Evolutionary conservation across 2,888 invertebrate species (phyloP).

Genomic region (Bruchidius siliquastri): DNA sequence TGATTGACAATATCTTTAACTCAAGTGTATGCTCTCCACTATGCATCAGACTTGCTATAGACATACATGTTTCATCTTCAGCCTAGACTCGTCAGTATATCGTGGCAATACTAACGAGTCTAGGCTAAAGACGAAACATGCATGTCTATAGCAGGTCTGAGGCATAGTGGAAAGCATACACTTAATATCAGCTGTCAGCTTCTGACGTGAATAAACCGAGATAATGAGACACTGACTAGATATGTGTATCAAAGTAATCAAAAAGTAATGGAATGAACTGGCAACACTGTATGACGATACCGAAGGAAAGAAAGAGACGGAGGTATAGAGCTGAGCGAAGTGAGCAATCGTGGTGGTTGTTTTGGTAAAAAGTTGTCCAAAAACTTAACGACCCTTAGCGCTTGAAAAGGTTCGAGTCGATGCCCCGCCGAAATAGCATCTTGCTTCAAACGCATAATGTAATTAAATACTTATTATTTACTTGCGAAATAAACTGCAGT

Average conservation of each 20-base stretch:
- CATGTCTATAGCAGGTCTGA: no score
- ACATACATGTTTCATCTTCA: no score
- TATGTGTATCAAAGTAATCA: background rate
- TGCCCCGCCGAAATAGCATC: conserved; percentile 22
- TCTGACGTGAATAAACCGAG: no score
- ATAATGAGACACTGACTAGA: no score
- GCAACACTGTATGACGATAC: background rate
- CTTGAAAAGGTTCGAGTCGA: conserved; percentile 16
- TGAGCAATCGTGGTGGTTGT: conserved; percentile 21
- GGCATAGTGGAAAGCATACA: no score
- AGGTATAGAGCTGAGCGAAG: conserved; percentile 1
- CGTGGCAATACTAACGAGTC: no score
- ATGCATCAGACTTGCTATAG: no score
- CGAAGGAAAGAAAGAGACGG: conserved; percentile 1
- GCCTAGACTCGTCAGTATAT: no score
- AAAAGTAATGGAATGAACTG: background rate
- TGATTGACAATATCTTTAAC: no score
- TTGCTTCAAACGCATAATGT: conserved; percentile 9
- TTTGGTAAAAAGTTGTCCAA: conserved; percentile 41
- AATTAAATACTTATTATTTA: conserved; percentile 17
- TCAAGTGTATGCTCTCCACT: no score
- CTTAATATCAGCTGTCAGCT: no score
- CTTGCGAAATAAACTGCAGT: conserved; percentile 1
- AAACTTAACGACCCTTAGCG: conserved; percentile 37
- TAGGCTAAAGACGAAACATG: no score